Conservation (phyloP, 2,797 vertebrate species). For the Hippocampus kuda region DNA sequence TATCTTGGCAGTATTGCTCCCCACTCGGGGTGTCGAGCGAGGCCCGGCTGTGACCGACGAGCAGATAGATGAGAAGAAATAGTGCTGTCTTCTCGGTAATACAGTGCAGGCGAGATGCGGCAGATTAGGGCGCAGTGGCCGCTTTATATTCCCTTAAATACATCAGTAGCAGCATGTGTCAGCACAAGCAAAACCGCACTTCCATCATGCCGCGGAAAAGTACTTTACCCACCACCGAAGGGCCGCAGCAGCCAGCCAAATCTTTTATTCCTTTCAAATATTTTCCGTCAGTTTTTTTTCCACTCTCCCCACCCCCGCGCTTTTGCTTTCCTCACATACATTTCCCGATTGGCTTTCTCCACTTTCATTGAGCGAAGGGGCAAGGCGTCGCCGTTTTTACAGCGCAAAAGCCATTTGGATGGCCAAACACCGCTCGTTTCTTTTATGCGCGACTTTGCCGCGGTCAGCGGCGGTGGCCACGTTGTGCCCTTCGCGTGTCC, state of each 20-base stretch:
- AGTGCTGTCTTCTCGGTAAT: constrained; percentile 63
- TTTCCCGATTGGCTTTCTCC: not conserved
- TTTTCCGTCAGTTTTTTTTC: not conserved
- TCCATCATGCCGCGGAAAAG: constrained; percentile 59
- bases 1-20: constrained; percentile 20
- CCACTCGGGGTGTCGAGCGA: constrained; percentile 32
- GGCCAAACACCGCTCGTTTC: not conserved
- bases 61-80: constrained; percentile 65
- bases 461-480: constrained; percentile 38
- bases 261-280: constrained; percentile 21
- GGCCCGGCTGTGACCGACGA: constrained; percentile 30
- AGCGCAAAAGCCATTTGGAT: not conserved
- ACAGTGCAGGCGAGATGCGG: constrained; percentile 58
- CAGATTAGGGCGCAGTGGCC: constrained; percentile 57
- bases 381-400: not conserved
- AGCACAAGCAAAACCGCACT: constrained; percentile 45
- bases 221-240: constrained; percentile 23
- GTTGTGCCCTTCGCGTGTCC: constrained; percentile 63
- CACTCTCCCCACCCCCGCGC: too few species aligned
- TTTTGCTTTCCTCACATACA: not conserved
- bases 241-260: constrained; percentile 2
- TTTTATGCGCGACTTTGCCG: constrained; percentile 13
- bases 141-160: constrained; percentile 67
- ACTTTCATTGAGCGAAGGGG: not conserved
- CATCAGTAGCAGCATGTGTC: constrained; percentile 60